Evolutionary conservation across 2,797 vertebrate species (phyloP).

Genomic region (Syngnathus acus): DNA sequence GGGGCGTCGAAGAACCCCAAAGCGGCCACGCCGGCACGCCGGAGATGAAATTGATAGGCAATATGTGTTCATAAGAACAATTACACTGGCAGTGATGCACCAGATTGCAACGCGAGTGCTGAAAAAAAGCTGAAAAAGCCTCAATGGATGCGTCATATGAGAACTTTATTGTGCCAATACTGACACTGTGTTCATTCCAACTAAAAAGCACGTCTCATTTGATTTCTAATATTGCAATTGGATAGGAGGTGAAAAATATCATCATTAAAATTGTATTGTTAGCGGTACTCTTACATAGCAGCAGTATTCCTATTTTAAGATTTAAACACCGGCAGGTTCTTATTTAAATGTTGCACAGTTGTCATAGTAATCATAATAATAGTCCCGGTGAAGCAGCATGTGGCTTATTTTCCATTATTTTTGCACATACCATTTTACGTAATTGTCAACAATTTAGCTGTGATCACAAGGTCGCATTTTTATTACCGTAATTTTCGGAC

Average conservation of each 20-base stretch:
- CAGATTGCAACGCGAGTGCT: background rate
- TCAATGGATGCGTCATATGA: background rate
- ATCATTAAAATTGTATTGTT: background rate
- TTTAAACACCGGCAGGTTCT: no score
- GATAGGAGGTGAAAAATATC: background rate
- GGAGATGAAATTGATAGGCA: conserved; percentile 54
- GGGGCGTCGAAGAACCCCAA: conserved; percentile 39
- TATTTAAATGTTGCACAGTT: no score
- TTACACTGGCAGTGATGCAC: conserved; percentile 8
- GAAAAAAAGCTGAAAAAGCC: background rate
- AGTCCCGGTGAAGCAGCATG: no score
- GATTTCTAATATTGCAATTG: background rate
- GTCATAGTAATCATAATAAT: no score
- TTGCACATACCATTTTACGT: no score
- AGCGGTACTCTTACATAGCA: background rate
- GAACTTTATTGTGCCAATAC: background rate
- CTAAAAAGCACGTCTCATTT: background rate
- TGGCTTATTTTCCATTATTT: no score
- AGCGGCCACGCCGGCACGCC: conserved; percentile 45
- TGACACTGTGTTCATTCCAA: background rate
- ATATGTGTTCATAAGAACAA: conserved; percentile 41
- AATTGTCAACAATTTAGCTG: no score
- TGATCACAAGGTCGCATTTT: no score
- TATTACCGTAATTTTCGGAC: no score
- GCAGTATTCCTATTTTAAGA: background rate